Conservation (phyloP, 2,113 vertebrate genomes). For the Entelurus aequoreus region DNA sequence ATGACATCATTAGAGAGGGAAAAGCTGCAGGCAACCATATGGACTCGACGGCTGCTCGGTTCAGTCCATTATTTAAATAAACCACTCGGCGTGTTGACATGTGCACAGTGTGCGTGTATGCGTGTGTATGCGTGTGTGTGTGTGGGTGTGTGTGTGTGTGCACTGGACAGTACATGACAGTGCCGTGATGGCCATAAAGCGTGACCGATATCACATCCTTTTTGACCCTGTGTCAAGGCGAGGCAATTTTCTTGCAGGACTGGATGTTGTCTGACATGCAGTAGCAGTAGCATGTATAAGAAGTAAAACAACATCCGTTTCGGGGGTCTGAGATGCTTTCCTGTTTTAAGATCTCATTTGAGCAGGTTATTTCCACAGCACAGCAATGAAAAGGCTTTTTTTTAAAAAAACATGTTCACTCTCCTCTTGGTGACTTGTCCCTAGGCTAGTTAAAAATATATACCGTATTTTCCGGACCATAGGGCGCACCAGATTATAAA, state of each 20-base stretch:
- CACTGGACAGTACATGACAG: background rate
- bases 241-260: no score
- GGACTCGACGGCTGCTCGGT: conserved; percentile 44
- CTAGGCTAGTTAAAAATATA: background rate
- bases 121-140: background rate
- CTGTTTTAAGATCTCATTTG: conserved; percentile 15
- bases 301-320: background rate
- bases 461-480: no score
- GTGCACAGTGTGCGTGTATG: background rate
- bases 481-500: no score
- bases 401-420: no score
- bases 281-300: conserved; percentile 27
- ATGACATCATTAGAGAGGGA: conserved; percentile 53
- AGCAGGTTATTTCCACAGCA: conserved; percentile 13
- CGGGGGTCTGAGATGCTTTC: conserved; percentile 2
- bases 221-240: background rate
- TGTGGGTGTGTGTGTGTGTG: background rate
- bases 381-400: conserved; percentile 6
- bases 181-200: background rate
- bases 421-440: conserved; percentile 7
- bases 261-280: conserved; percentile 14
- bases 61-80: conserved; percentile 50
- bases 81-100: conserved; percentile 22
- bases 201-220: background rate
- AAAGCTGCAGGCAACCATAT: conserved; percentile 58